These are phyloP conservation scores for Microplitis manilae DNA, from an alignment of 2,888 invertebrate species.

Conservation along the genomic window DNA sequence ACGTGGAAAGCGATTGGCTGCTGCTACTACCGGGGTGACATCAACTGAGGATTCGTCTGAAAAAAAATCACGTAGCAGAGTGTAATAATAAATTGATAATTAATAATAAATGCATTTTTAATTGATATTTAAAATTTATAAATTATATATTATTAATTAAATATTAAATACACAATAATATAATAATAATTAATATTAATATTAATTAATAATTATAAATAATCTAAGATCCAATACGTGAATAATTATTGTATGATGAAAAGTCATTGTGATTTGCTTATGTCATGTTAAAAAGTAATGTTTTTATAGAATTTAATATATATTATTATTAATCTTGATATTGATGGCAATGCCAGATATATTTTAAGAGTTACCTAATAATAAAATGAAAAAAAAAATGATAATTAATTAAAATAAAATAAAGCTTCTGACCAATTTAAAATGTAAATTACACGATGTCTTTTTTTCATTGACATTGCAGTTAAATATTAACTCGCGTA, in stretches of 20 bases:
- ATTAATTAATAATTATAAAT: slow-evolving; percentile 19
- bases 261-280: slow-evolving; percentile 39
- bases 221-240: slow-evolving; percentile 46
- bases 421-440: slow-evolving; percentile 23
- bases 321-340: neutral
- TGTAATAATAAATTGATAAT: slow-evolving; percentile 57
- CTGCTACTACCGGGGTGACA: slow-evolving; percentile 52
- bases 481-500: slow-evolving; percentile 44
- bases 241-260: slow-evolving; percentile 42
- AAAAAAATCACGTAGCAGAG: slow-evolving; percentile 67
- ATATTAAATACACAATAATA: neutral
- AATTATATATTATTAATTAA: neutral
- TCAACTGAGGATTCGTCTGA: slow-evolving; percentile 61
- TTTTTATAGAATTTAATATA: slow-evolving; percentile 14
- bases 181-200: neutral
- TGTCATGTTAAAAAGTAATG: slow-evolving; percentile 21
- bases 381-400: neutral
- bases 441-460: slow-evolving; percentile 28
- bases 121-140: neutral
- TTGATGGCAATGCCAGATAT: neutral
- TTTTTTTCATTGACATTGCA: slow-evolving; percentile 39
- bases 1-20: slow-evolving; percentile 64
- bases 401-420: slow-evolving; percentile 18
- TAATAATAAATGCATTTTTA: slow-evolving; percentile 13
- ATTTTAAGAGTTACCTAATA: slow-evolving; percentile 17